Evolutionary conservation across 2,797 vertebrate genomes (phyloP).

Genomic region (Ctenochaetus hawaiiensis): DNA sequence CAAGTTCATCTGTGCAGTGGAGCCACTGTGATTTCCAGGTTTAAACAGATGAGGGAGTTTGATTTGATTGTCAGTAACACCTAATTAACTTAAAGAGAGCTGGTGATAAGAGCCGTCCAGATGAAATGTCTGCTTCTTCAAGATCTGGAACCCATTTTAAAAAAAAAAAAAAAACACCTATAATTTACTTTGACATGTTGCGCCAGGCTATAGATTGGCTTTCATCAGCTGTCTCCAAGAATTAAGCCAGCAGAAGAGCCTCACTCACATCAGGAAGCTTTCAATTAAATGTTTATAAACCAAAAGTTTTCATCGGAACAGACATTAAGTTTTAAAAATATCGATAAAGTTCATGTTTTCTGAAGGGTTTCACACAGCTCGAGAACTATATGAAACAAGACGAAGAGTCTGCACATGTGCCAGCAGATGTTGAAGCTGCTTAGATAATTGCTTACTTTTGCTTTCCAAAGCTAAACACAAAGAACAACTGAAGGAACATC

Average conservation of each 20-base stretch:
- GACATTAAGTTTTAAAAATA: neutral
- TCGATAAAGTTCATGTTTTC: too few relatives aligned
- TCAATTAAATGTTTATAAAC: constrained; percentile 10
- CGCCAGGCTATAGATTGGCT: constrained; percentile 19
- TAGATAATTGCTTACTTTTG: neutral
- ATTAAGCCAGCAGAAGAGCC: constrained; percentile 8
- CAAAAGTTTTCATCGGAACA: neutral
- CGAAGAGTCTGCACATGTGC: too few relatives aligned
- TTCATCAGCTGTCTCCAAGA: constrained; percentile 39
- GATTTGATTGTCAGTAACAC: constrained; percentile 1
- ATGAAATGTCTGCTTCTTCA: constrained; percentile 59
- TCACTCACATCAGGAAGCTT: constrained; percentile 23
- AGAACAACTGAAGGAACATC: neutral
- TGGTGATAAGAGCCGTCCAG: constrained; percentile 43
- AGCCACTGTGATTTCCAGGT: constrained; percentile 7
- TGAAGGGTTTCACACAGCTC: neutral
- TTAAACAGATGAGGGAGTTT: constrained; percentile 2
- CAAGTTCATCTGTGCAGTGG: constrained; percentile 5
- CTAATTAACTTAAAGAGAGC: constrained; percentile 41
- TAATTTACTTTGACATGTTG: constrained; percentile 43
- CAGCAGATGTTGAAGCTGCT: neutral
- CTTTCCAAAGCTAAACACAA: neutral
- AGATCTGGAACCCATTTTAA: constrained; percentile 65
- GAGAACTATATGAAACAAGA: neutral
- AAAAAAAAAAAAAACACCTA: constrained; percentile 3